Percentiles rank a stretch among this genome's conserved stretches.
Conservation (phyloP, 1,140 invertebrate species). For the Scaptomyza graminum region DNA sequence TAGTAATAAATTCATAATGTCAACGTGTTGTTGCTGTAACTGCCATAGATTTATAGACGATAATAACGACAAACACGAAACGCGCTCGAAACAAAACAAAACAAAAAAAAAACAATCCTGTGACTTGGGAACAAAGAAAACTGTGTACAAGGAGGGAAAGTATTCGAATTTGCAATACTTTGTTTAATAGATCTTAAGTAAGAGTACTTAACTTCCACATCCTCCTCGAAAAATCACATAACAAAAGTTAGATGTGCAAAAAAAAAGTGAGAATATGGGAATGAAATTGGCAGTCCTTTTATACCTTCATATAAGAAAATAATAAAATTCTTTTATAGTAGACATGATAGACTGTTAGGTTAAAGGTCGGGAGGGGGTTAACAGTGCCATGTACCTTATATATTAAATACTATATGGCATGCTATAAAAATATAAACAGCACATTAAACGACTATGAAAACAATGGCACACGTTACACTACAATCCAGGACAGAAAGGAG, state of each 20-base stretch:
- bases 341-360: slow-evolving; percentile 67
- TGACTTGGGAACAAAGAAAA: slow-evolving; percentile 52
- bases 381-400: slow-evolving; percentile 56
- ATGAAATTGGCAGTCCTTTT: slow-evolving; percentile 33
- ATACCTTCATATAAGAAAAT: slow-evolving; percentile 62
- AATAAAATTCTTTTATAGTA: slow-evolving; percentile 77
- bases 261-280: neutral
- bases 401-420: slow-evolving; percentile 81
- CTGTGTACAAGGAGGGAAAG: slow-evolving; percentile 3
- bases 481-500: neutral
- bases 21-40: slow-evolving; percentile 65
- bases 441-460: slow-evolving; percentile 81
- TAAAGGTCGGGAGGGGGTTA: slow-evolving; percentile 7
- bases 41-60: slow-evolving; percentile 75
- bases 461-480: slow-evolving; percentile 67
- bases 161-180: neutral
- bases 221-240: neutral
- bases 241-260: slow-evolving; percentile 28
- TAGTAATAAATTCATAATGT: slow-evolving; percentile 83
- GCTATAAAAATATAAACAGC: slow-evolving; percentile 81
- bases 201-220: too few relatives aligned
- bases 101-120: slow-evolving; percentile 18
- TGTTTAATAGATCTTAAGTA: neutral
- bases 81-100: neutral
- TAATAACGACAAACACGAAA: slow-evolving; percentile 78